Evolutionary conservation across 2,113 vertebrate genomes (phyloP), one percentile per base, ranked within the genome.

Genomic region (Callionymus lyra): DNA sequence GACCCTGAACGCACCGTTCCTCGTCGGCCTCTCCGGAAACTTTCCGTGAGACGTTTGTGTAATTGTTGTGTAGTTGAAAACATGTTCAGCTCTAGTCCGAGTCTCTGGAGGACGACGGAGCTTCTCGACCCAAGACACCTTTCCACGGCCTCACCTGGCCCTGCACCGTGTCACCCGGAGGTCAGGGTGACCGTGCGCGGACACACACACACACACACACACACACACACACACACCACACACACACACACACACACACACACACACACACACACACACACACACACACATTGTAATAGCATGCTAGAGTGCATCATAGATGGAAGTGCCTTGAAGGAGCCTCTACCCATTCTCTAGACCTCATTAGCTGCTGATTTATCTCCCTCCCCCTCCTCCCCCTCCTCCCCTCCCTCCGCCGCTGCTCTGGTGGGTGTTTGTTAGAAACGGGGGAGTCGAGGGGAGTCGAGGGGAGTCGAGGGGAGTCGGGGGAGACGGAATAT

Each of bases 291-390:
- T 70, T 75, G 69, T 63, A 73, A 79, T 74, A 69, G 70, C 63
- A 76, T 77, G 75, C 58, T 68, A 77, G 75, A 75, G 71, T 80
- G 77, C 77, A 76, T 80, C 73, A 64, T 77, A 74, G 68, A 77
- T 79, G 71, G 82, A 84, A 79, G 75, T 77, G 77, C 82, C 80
- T 85, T 74, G 83, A 82, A 88, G 85, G 87, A 87, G 82, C 84
- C 72, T 71, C 71, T 71, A 83, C 84, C 87, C 84, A 76, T 90
- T 89, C 88, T 84, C 79, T 74, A 84, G 82, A 83, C 84, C 89
- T 91, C 89, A 90, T 94, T 90, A 92, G 87, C 85, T 84, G 83
- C 80, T 77, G 68, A 86, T 89, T 87, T 85, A 87, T 86, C 86
- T 86, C 86, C 85, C 86, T 87, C 72, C 46, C 87, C 87, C 82